These are phyloP conservation scores for Camelus dromedarius DNA, from an alignment of 2,113 vertebrate genomes.

Conservation along the genomic window DNA sequence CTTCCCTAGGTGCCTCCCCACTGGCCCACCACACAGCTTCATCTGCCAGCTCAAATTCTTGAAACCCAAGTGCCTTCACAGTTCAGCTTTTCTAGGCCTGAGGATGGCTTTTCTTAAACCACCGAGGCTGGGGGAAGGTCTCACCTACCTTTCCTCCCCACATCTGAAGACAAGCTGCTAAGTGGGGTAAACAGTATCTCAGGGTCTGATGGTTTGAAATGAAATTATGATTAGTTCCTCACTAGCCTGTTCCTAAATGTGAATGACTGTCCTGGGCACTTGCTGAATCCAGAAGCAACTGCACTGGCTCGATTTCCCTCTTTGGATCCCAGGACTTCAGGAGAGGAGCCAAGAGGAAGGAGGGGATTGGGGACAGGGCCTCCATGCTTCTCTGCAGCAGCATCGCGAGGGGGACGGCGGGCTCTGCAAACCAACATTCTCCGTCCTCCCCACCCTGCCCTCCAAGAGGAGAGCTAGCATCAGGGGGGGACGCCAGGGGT, in stretches of 20 bases:
- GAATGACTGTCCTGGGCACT: background rate
- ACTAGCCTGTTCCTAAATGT: slow-evolving; percentile 26
- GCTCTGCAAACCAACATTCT: background rate
- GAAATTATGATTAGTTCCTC: background rate
- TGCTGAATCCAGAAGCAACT: background rate
- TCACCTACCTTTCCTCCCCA: background rate
- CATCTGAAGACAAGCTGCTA: background rate
- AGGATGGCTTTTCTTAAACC: background rate
- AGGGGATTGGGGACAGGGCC: background rate
- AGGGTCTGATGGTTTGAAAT: slow-evolving; percentile 43
- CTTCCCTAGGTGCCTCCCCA: accelerated
- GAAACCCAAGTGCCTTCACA: slow-evolving; percentile 14
- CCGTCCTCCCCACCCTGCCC: accelerated
- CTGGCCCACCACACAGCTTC: background rate
- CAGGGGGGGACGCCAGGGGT: background rate
- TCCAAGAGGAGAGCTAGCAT: background rate
- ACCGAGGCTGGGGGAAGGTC: background rate
- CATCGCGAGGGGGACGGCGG: accelerated
- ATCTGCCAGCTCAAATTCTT: background rate
- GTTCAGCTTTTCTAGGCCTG: background rate
- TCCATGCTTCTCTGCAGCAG: background rate
- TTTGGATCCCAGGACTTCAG: slow-evolving; percentile 22
- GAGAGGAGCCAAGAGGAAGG: background rate
- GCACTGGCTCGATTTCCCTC: background rate
- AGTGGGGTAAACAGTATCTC: background rate